These are phyloP conservation scores for Drosophila incognita DNA, from an alignment of 2,888 invertebrate genomes.

Conservation along the genomic window DNA sequence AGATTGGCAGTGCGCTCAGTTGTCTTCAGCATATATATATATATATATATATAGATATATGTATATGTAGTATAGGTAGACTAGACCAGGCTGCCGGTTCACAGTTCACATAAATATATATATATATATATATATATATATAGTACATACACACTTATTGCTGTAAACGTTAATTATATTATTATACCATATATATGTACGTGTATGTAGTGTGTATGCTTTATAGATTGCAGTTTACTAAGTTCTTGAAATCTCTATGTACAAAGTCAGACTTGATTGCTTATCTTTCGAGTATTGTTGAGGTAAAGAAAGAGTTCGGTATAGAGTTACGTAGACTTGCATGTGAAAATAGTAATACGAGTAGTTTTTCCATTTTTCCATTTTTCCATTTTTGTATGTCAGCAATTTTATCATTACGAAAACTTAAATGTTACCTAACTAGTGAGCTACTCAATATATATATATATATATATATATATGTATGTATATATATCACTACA, in stretches of 20 bases:
- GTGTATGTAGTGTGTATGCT: constrained; percentile 14
- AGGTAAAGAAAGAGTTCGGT: constrained; percentile 74
- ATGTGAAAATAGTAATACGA: constrained; percentile 44
- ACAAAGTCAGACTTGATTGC: constrained; percentile 83
- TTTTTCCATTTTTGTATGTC: constrained; percentile 24
- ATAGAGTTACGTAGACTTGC: constrained; percentile 54
- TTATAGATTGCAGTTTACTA: constrained; percentile 39
- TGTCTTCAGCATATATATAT: constrained; percentile 11
- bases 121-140: background rate
- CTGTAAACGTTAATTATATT: constrained; percentile 51
- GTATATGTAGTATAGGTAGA: background rate
- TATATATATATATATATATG: background rate
- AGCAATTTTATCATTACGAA: constrained; percentile 41
- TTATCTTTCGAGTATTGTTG: constrained; percentile 70
- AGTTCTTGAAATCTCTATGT: constrained; percentile 77
- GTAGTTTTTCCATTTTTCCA: constrained; percentile 17
- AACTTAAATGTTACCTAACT: constrained; percentile 39
- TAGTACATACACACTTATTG: constrained; percentile 37
- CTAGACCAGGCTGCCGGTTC: constrained; percentile 11
- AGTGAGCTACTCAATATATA: constrained; percentile 31
- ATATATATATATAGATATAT: background rate
- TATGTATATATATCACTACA: constrained; percentile 20
- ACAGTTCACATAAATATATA: constrained; percentile 20
- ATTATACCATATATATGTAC: constrained; percentile 5
- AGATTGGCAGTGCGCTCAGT: constrained; percentile 61